Evolutionary conservation across 1,140 invertebrate genomes (phyloP).

Genomic region (Spodoptera litura): DNA sequence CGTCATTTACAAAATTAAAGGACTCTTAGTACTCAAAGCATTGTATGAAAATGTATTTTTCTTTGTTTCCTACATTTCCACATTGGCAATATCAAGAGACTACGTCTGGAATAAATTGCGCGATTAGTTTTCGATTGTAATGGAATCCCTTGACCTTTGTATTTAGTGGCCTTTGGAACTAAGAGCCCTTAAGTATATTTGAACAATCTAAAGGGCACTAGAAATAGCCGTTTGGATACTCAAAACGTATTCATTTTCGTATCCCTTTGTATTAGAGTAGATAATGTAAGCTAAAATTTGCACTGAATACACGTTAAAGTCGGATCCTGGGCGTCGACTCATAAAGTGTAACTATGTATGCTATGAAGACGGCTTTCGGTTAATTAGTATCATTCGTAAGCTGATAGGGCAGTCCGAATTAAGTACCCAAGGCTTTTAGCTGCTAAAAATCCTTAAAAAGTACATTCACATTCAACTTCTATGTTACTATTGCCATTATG

Average conservation of each 20-base stretch:
- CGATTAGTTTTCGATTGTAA: slow-evolving; percentile 50
- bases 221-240: slow-evolving; percentile 11
- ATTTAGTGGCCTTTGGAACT: slow-evolving; percentile 46
- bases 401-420: background rate
- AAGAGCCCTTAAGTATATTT: slow-evolving; percentile 37
- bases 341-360: background rate
- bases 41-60: background rate
- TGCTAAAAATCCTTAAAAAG: background rate
- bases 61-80: background rate
- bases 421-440: background rate
- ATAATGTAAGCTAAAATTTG: slow-evolving; percentile 11
- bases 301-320: background rate
- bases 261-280: background rate
- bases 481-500: too few relatives aligned
- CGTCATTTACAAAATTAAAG: background rate
- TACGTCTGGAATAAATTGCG: slow-evolving; percentile 44
- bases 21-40: background rate
- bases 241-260: slow-evolving; percentile 21
- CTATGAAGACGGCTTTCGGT: background rate
- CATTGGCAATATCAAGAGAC: background rate
- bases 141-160: slow-evolving; percentile 44
- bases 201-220: slow-evolving; percentile 36
- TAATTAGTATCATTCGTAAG: slow-evolving; percentile 1
- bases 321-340: background rate
- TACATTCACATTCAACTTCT: too few relatives aligned